Percentiles rank a stretch among this genome's conserved stretches.
phyloP scores from a whole-genome alignment of 1,140 invertebrate species.

The Nasonia vitripennis region DNA sequence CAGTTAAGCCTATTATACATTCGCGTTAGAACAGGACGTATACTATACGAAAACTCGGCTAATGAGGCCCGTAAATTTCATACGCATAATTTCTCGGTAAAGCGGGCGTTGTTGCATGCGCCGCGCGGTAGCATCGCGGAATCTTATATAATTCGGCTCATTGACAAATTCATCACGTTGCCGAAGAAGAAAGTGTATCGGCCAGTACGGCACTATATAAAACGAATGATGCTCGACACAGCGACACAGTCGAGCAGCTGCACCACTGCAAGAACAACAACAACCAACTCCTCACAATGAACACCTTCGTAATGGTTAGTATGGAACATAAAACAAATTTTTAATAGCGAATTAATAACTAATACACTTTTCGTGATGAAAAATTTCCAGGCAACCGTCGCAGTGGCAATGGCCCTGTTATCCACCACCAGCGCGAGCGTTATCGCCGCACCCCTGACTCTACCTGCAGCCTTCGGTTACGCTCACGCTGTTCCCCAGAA shows the following conservation, averaged over 20 bases:
- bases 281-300: slow-evolving; percentile 30
- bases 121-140: not conserved
- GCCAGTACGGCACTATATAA: slow-evolving; percentile 8
- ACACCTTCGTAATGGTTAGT: slow-evolving; percentile 43
- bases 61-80: too few species aligned
- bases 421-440: slow-evolving; percentile 52
- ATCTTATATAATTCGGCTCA: not conserved
- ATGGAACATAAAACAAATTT: not conserved
- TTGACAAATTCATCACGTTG: slow-evolving; percentile 56
- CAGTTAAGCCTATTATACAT: too few species aligned
- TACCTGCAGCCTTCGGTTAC: slow-evolving; percentile 62
- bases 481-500: slow-evolving; percentile 73
- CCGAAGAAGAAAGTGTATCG: slow-evolving; percentile 61
- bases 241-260: not conserved
- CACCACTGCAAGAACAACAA: slow-evolving; percentile 12
- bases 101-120: too few species aligned
- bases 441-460: slow-evolving; percentile 59
- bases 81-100: too few species aligned
- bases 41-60: too few species aligned
- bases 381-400: slow-evolving; percentile 56
- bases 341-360: too few species aligned
- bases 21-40: too few species aligned
- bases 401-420: slow-evolving; percentile 52
- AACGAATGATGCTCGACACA: not conserved
- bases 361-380: too few species aligned